Conservation (phyloP, 1,140 invertebrate genomes). For the Trichomalopsis sarcophagae region DNA sequence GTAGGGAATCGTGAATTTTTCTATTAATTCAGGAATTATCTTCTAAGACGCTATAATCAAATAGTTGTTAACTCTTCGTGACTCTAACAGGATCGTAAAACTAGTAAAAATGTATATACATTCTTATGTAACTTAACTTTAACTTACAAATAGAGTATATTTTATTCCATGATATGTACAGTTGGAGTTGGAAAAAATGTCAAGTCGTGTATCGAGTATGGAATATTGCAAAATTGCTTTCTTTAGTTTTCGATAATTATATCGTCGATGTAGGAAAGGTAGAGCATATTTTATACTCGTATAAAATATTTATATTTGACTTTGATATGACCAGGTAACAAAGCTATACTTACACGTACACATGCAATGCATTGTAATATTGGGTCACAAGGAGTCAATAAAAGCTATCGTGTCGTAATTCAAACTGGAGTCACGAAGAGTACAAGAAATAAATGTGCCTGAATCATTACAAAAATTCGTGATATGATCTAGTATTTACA, state of each 20-base stretch:
- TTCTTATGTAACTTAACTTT: not conserved
- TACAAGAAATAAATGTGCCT: conserved; percentile 38
- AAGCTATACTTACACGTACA: conserved; percentile 29
- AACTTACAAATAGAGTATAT: not conserved
- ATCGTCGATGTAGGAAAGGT: not conserved
- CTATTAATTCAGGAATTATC: conserved; percentile 36
- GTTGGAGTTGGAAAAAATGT: not conserved
- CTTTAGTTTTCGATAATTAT: not conserved
- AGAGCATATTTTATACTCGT: not conserved
- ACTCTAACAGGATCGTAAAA: conserved; percentile 10
- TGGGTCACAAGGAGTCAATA: conserved; percentile 8
- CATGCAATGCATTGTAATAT: conserved; percentile 40
- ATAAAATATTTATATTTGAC: conserved; percentile 47
- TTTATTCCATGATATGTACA: not conserved
- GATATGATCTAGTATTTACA: conserved; percentile 12
- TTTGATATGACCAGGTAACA: conserved; percentile 30
- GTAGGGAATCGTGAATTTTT: conserved; percentile 17
- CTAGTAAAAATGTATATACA: not conserved
- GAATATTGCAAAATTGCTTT: not conserved
- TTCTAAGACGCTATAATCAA: not conserved
- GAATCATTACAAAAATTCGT: conserved; percentile 43
- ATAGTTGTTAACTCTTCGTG: conserved; percentile 19
- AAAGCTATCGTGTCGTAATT: conserved; percentile 35
- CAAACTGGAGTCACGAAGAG: conserved; percentile 46
- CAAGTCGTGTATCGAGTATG: not conserved